Evolutionary conservation across 2,113 vertebrate genomes (phyloP), one percentile per base, ranked within the genome.

Genomic region (Albula glossodonta): DNA sequence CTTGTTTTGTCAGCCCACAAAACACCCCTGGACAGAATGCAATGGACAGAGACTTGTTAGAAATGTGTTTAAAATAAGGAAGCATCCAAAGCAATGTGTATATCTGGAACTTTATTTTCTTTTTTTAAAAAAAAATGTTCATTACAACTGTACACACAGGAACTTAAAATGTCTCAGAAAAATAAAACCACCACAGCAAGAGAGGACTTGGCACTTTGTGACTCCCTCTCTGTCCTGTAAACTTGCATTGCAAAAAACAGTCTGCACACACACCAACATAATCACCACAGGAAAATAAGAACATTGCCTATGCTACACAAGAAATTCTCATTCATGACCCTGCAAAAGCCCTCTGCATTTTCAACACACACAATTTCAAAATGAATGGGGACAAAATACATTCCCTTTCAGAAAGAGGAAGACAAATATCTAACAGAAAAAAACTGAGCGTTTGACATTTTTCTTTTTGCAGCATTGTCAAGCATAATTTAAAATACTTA

Each of bases 201-300:
- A 50, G 79, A 50, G 48, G 79, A 80, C 15, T 80, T 80, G 79
- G 79, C 79, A 80, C 79, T 80, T 80, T 80, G 78, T 5, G 50
- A 80, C 48, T 51, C 79, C 79, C 12, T 80, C 48, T 80, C 70
- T 74, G 70, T 74, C 70, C n/a, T 25, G 70, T 74, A 74, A 31
- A 74, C n/a, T 74, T 74, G 70, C 70, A 74, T 74, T 74, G 70
- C 70, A 74, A 22, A 74, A 74, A n/a, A 74, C 31, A 31, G n/a
- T 74, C n/a, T n/a, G 25, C n/a, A 74, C n/a, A 31, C 70, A 74
- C 63, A 70, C 22, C 63, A 70, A 22, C 25, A 31, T 74, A 31
- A 74, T 25, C 70, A 74, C 70, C n/a, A 74, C n/a, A 19, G 60
- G 17, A 74, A 74, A 74, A 31, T 25, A 31, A 10, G 22, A 66